phyloP scores from a whole-genome alignment of 1,140 invertebrate species.

The Odontomachus brunneus region DNA sequence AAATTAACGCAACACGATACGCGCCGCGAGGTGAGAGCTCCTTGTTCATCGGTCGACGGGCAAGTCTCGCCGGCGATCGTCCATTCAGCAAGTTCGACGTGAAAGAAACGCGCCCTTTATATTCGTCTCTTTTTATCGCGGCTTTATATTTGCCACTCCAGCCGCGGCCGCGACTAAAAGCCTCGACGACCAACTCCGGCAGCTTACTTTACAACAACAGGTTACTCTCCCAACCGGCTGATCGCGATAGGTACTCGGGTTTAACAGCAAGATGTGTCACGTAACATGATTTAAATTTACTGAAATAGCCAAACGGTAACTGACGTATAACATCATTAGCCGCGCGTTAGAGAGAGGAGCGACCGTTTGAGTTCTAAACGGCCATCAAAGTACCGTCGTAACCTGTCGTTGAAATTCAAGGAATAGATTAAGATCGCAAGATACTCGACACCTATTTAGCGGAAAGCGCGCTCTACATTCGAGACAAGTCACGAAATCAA shows the following conservation, averaged over 20 bases:
- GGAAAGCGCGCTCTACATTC: no score
- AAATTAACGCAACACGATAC: constrained; percentile 58
- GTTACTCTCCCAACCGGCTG: background rate
- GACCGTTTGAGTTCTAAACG: no score
- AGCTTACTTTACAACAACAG: constrained; percentile 11
- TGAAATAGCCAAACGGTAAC: no score
- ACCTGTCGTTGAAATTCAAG: no score
- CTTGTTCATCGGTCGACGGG: constrained; percentile 8
- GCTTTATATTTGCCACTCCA: constrained; percentile 34
- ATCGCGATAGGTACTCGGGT: background rate
- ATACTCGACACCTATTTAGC: no score
- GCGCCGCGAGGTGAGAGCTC: background rate
- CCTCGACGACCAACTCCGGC: background rate
- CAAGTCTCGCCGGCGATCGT: background rate
- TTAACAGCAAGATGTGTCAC: background rate
- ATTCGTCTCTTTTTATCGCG: constrained; percentile 12
- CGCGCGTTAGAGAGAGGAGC: no score
- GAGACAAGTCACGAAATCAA: no score
- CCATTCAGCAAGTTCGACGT: constrained; percentile 26
- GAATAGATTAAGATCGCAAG: no score
- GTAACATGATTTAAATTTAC: background rate
- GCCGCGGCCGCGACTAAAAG: constrained; percentile 19
- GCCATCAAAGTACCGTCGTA: no score
- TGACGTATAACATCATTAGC: no score
- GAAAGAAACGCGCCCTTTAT: constrained; percentile 27